Base-by-base conservation (phyloP, 2,113 vertebrate species). In the Grammomys surdaster region DNA sequence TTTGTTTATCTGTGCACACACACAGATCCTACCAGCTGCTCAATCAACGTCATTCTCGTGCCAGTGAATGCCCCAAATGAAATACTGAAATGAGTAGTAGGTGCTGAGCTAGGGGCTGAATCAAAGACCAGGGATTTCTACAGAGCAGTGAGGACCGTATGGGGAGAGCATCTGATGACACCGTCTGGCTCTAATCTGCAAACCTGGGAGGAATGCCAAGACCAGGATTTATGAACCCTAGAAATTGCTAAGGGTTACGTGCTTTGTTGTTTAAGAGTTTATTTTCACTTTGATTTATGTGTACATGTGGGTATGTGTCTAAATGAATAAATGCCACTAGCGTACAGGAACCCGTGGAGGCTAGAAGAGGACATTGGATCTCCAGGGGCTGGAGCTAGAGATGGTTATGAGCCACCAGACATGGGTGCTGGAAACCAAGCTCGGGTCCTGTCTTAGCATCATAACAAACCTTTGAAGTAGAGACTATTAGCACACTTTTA, bases 71-170 rank as follows among this genome's bases (percentile, higher is more conserved):
- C 11, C 69, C 26, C 75, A 67, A 88, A 88, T 70, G 69, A 94
- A 92, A 86, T 31, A 31, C 56, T 24, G 7, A 58, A 51, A 19
- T 84, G n/a, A 92, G 69, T 54, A 84, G 54, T 51, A 56, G 63
- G 56, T 33, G 6, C 54, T 2, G 88, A 54, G 33, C 88, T 95
- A 93, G 84, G 33, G 72, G 28, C 58, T 72, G n/a, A 87, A 69
- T 95, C 65, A 92, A 58, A 95, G 54, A 77, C 80, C 26, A 19
- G 31, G n/a, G 73, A 56, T 90, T 89, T n/a, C 75, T 76, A 20
- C n/a, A 80, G 54, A 88, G 40, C 78, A n/a, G 9, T 65, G 90
- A 10, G 70, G 58, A 54, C 9, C 89, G 36, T 72, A 51, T 51
- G 12, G 43, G 77, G 54, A 92, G 82, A 94, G 81, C n/a, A 46